Base-by-base conservation (phyloP, 2,797 vertebrate species). In the Schizopygopsis malacanthus region DNA sequence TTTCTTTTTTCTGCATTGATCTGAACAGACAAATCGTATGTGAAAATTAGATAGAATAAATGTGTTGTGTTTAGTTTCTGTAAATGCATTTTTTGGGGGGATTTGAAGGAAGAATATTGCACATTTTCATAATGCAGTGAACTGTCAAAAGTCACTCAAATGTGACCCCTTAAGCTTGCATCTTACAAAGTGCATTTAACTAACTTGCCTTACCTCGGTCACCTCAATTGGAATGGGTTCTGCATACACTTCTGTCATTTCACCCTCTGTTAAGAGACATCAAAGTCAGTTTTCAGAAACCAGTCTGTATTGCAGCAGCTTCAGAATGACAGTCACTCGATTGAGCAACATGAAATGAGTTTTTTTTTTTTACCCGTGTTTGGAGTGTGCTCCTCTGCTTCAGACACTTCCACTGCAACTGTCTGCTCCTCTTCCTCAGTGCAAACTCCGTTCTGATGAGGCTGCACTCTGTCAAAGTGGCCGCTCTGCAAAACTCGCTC, bases 381-480 rank as follows among this genome's bases (percentile, higher is more conserved):
- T 59, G 91, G 90, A 81, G 94, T 92, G 83, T 95, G 97, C 90
- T 97, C 94, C 86, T 98, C 97, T 85, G 95, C 95, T 90, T 95
- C 94, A 59, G 94, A 92, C 0, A 89, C 92, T 87, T 95, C 94
- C 78, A 90, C 89, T 7, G 61, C 86, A 18, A 72, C 81, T 0
- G 80, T 85, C 6, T 65, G 92, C 93, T 87, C 95, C 87, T 91
- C 95, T 83, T 96, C 96, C 50, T 97, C 97, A 86, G 96, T 96
- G 92, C 98, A 98, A 13, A 98, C 91, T n/a, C 98, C 98, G 0
- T 99, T 99, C 92, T 98, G 97, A 91, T 98, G 97, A 92, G 96
- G 94, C 88, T 96, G 96, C 85, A 95, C 94, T 91, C 93, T 96
- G 90, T 99, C 97, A 81, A 99, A 99, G 93, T 98, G 99, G 82